These are phyloP conservation scores for Cheilosia grossa DNA, from an alignment of 2,888 invertebrate genomes.

Conservation along the genomic window DNA sequence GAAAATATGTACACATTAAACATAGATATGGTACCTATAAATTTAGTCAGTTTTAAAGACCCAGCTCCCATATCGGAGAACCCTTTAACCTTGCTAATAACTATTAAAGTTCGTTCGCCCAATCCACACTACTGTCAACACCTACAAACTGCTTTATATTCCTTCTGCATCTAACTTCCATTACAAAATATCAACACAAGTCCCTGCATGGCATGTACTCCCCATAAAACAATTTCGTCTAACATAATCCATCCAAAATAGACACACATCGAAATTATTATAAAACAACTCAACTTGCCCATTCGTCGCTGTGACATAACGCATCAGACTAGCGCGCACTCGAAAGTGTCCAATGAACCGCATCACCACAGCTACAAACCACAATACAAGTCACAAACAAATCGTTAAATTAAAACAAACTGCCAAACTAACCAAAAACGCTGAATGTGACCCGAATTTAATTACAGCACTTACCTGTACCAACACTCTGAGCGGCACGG, in stretches of 20 bases:
- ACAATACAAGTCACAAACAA: conserved; percentile 26
- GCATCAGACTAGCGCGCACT: conserved; percentile 24
- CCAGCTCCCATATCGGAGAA: no score
- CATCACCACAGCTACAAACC: not conserved
- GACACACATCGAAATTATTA: conserved; percentile 49
- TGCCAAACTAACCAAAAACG: conserved; percentile 46
- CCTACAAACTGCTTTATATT: conserved; percentile 33
- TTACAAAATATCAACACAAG: conserved; percentile 19
- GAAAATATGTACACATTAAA: no score
- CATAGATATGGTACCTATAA: no score
- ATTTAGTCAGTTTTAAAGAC: no score
- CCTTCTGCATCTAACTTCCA: conserved; percentile 32
- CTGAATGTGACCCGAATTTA: conserved; percentile 70
- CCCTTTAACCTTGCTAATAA: not conserved
- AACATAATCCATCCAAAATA: conserved; percentile 55
- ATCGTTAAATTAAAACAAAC: conserved; percentile 41
- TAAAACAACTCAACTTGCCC: conserved; percentile 40
- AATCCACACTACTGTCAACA: conserved; percentile 34
- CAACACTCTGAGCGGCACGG: not conserved
- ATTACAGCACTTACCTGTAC: conserved; percentile 36
- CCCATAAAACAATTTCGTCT: conserved; percentile 53
- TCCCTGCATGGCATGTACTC: conserved; percentile 17
- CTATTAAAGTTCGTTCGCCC: conserved; percentile 8
- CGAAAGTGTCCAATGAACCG: conserved; percentile 69
- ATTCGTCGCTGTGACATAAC: conserved; percentile 55